Conservation (phyloP, 2,888 invertebrate genomes). For the Diaperis boleti region DNA sequence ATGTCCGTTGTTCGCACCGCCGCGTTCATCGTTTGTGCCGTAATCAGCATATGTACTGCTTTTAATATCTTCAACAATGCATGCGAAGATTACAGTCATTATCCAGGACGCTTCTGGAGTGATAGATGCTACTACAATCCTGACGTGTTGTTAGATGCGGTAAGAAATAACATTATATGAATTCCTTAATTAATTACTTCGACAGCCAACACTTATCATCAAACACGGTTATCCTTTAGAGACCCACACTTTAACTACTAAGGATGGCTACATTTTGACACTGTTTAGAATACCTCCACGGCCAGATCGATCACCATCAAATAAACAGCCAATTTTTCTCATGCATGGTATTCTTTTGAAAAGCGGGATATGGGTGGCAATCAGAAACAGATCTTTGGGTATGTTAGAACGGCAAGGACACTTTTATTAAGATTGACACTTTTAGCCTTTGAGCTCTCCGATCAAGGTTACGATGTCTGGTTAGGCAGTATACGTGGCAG, state of each 20-base stretch:
- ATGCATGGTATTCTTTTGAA: conserved; percentile 48
- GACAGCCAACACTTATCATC: conserved; percentile 11
- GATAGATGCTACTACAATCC: conserved; percentile 28
- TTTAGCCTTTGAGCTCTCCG: conserved; percentile 74
- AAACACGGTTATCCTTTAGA: conserved; percentile 24
- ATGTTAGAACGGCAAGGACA: conserved; percentile 4
- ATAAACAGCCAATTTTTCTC: conserved; percentile 47
- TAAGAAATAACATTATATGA: conserved; percentile 13
- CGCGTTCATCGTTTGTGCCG: neutral
- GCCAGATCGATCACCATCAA: conserved; percentile 19
- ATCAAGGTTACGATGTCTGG: conserved; percentile 81
- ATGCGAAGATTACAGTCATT: conserved; percentile 19
- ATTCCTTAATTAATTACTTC: neutral
- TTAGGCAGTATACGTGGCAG: conserved; percentile 84
- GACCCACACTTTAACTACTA: conserved; percentile 1
- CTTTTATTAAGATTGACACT: conserved; percentile 44
- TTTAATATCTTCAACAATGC: conserved; percentile 25
- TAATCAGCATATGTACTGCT: neutral
- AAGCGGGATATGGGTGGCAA: conserved; percentile 48
- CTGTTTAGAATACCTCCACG: conserved; percentile 40
- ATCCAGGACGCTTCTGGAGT: conserved; percentile 9
- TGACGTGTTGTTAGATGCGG: conserved; percentile 16
- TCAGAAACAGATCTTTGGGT: conserved; percentile 50
- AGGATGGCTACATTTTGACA: conserved; percentile 23
- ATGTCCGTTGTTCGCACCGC: conserved; percentile 4